phyloP scores from a whole-genome alignment of 1,140 invertebrate genomes.

The Drosophila oshimai region DNA sequence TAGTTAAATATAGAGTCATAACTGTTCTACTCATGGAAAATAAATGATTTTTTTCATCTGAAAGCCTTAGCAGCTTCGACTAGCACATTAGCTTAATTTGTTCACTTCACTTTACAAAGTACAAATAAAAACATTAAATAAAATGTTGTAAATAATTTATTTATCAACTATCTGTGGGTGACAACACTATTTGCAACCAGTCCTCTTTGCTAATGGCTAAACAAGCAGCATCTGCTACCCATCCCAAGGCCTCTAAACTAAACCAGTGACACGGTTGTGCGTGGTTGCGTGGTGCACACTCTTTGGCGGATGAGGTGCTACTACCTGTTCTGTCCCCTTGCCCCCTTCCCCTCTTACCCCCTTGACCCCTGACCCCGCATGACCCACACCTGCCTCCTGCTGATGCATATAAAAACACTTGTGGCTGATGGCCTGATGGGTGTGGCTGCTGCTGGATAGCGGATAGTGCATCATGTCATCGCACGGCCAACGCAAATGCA shows the following conservation, averaged over 20 bases:
- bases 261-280: constrained; percentile 59
- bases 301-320: constrained; percentile 10
- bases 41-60: no score
- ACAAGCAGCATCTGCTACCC: constrained; percentile 45
- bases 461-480: constrained; percentile 54
- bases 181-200: constrained; percentile 27
- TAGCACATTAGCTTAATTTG: no score
- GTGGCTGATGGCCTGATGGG: constrained; percentile 67
- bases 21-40: no score
- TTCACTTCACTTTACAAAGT: no score
- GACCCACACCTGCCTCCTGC: neutral
- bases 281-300: constrained; percentile 36
- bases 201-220: constrained; percentile 64
- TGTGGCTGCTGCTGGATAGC: constrained; percentile 30
- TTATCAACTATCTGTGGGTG: neutral
- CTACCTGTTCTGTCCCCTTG: neutral
- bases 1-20: no score
- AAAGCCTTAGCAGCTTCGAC: no score
- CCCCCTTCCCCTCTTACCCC: neutral
- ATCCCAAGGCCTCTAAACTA: neutral
- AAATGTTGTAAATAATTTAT: neutral
- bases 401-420: constrained; percentile 59
- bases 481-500: constrained; percentile 70
- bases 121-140: no score
- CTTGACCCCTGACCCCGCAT: neutral